Conservation (phyloP, 2,888 invertebrate genomes). For the Drosophila crucigera region DNA sequence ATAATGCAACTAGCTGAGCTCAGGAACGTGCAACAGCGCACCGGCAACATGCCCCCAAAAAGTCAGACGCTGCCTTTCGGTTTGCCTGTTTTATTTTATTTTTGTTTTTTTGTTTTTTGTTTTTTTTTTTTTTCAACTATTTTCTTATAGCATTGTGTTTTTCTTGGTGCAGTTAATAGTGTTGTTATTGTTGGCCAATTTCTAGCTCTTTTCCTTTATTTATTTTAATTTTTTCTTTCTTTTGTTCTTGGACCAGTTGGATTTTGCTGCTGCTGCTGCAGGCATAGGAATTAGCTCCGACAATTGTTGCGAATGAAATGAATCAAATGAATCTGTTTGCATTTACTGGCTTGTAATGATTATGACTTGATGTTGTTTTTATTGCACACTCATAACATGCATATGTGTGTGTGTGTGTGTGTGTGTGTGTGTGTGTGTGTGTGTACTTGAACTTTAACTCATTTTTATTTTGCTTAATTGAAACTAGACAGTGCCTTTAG, state of each 20-base stretch:
- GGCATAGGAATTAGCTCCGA: slow-evolving; percentile 37
- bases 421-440: slow-evolving; percentile 17
- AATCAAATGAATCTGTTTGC: slow-evolving; percentile 42
- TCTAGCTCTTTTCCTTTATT: slow-evolving; percentile 17
- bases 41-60: slow-evolving; percentile 60
- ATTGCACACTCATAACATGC: not conserved
- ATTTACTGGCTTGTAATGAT: slow-evolving; percentile 17
- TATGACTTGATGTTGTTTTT: slow-evolving; percentile 21
- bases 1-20: slow-evolving; percentile 49
- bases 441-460: slow-evolving; percentile 79
- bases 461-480: slow-evolving; percentile 82
- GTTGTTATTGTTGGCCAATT: slow-evolving; percentile 71
- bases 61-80: slow-evolving; percentile 40
- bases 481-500: slow-evolving; percentile 73
- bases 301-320: slow-evolving; percentile 39
- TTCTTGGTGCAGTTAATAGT: slow-evolving; percentile 65
- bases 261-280: slow-evolving; percentile 34
- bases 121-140: slow-evolving; percentile 10
- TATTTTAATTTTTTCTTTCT: not conserved
- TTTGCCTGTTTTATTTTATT: slow-evolving; percentile 11
- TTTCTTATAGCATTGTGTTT: slow-evolving; percentile 52
- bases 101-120: not conserved
- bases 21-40: slow-evolving; percentile 61
- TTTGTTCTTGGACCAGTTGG: slow-evolving; percentile 30
- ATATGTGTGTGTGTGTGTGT: not conserved